Base-by-base conservation (phyloP, 2,888 invertebrate genomes). In the Macaria liturata region DNA sequence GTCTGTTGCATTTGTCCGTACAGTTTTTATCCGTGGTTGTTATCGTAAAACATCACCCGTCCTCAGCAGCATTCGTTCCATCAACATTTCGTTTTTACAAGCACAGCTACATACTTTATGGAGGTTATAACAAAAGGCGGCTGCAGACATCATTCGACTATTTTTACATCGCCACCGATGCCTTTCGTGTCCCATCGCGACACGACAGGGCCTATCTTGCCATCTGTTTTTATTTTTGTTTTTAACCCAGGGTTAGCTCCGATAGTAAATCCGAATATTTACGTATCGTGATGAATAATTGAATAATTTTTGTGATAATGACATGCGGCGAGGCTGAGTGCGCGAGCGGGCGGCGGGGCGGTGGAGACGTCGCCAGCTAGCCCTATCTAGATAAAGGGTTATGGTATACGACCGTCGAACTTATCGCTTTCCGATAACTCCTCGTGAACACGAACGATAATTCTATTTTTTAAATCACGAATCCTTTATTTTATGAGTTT, bases 351-450 rank as follows among this genome's bases (percentile, higher is more conserved):
- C 52, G 56, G 55, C 55, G 46, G 59, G 59, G 59, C 54, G 50
- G 64, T 74, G 69, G 88, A 78, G 90, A 88, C 80, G 78, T 86
- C 84, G 75, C 90, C 69, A 69, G 65, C 71, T 71, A 71, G 67
- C 84, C 71, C 90, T 70, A 90, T 91, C 91, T 76, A 75, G 91
- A 91, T 91, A 91, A 91, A 88, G 89, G 88, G 88, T 89, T 86
- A 30, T 53, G 40, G 55, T 56, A 60, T 60, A 56, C 59, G 59
- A 59, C 59, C 84, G 84, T 78, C 77, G 77, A 61, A 70, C 72
- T 75, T 77, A 85, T 86, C 76, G 83, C 76, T 86, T 86, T 77
- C 78, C 86, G 86, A 91, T 91, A 90, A 90, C 85, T 83, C 74
- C 74, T 73, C 69, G 69, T 64, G 70, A 70, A 74, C 89, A 89